Base-by-base conservation (phyloP, 2,113 vertebrate species). In the Pterocles burchelli region DNA sequence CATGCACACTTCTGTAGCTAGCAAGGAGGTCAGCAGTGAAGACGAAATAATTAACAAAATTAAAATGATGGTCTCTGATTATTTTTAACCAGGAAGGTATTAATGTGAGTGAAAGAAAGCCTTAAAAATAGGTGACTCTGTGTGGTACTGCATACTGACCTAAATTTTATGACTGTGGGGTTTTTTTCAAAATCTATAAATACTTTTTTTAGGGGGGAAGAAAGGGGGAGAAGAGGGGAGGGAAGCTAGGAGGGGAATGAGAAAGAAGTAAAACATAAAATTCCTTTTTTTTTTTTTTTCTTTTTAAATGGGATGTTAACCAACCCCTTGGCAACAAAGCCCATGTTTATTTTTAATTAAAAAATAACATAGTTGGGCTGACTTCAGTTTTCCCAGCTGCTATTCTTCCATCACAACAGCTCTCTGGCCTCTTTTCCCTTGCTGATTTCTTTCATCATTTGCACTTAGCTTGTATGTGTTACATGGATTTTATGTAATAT, bases 271-370 rank as follows among this genome's bases (percentile, higher is more conserved):
- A 94, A 96, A 81, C 34, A 81, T 33, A 89, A 91, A 96, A 94
- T 83, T 79, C 34, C 43, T 33, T 70, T 46, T 85, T 66, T 84
- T 66, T 73, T 71, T 55, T 84, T 85, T 51, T n/a, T 41, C 17
- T 10, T 41, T 38, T 41, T 13, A 41, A 41, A 93, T 91, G 91
- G 95, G 97, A 98, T 97, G 96, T 89, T 98, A 97, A 96, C 96
- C 82, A 97, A 97, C 96, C 96, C 97, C 94, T 85, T 97, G 95
- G 96, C 97, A 96, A 94, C 96, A 96, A 98, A 97, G 43, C 45
- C 63, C 52, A 21, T 97, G 96, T 97, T 98, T 97, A 98, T 97
- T 98, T 98, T 98, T 97, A 97, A 98, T 98, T 97, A 97, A 97
- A 97, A 97, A 97, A 96, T 97, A 97, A 96, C 95, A 95, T 96